phyloP scores from a whole-genome alignment of 1,140 invertebrate genomes.

The Dinoponera quadriceps region DNA sequence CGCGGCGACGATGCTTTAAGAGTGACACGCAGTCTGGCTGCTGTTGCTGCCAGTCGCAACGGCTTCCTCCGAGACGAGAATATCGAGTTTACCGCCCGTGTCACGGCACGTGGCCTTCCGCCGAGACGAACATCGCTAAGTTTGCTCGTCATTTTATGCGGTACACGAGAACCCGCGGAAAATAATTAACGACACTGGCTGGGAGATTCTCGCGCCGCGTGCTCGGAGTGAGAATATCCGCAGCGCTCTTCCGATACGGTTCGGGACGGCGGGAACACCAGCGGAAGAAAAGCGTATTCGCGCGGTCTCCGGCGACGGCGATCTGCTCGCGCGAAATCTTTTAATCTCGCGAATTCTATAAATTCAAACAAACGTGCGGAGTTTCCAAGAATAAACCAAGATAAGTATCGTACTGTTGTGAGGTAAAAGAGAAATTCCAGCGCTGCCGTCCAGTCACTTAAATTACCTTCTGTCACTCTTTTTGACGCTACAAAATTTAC shows the following conservation, averaged over 20 bases:
- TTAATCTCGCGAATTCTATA: background rate
- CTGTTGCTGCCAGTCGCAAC: conserved; percentile 47
- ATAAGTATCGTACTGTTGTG: conserved; percentile 15
- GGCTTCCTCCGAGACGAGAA: conserved; percentile 56
- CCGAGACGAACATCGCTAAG: conserved; percentile 62
- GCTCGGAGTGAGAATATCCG: conserved; percentile 47
- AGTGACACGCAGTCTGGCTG: conserved; percentile 52
- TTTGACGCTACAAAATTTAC: too few species aligned
- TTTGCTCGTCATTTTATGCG: conserved; percentile 57
- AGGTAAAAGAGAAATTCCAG: too few species aligned
- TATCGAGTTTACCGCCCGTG: conserved; percentile 61
- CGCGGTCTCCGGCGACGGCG: background rate
- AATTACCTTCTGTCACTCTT: too few species aligned
- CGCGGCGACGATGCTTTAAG: conserved; percentile 8
- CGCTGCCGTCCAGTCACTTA: too few species aligned
- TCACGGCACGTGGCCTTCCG: conserved; percentile 57
- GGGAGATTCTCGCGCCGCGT: conserved; percentile 40
- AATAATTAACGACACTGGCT: conserved; percentile 62
- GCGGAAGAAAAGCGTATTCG: background rate
- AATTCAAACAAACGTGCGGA: conserved; percentile 6
- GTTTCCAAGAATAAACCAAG: conserved; percentile 9
- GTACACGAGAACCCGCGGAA: conserved; percentile 24
- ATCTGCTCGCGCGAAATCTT: conserved; percentile 26
- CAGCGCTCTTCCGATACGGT: conserved; percentile 7
- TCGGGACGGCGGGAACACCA: conserved; percentile 15